These are phyloP conservation scores for Osmerus eperlanus DNA, from an alignment of 2,113 vertebrate genomes.

Conservation along the genomic window DNA sequence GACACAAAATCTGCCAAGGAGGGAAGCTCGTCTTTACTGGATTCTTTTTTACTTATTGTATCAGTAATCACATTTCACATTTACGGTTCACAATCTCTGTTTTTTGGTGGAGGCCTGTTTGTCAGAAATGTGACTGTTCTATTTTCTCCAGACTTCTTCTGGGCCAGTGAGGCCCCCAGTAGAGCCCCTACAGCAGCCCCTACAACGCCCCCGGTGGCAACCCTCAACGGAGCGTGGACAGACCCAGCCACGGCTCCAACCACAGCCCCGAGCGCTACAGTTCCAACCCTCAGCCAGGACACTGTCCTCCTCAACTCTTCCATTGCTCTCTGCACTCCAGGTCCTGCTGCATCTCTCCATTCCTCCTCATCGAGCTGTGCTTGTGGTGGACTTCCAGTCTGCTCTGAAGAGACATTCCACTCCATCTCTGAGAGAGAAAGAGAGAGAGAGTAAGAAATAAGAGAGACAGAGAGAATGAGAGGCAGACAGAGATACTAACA, in stretches of 20 bases:
- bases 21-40: too few relatives aligned
- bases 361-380: slow-evolving; percentile 8
- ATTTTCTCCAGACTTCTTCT: neutral
- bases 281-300: slow-evolving; percentile 23
- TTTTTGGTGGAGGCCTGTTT: too few relatives aligned
- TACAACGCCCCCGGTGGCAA: slow-evolving; percentile 21
- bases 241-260: slow-evolving; percentile 21
- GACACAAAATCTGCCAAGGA: neutral
- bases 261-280: slow-evolving; percentile 28
- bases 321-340: neutral
- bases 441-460: neutral
- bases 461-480: neutral
- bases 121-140: neutral
- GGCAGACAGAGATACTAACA: neutral
- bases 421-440: slow-evolving; percentile 26
- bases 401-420: neutral
- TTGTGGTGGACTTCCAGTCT: neutral
- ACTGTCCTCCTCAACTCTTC: neutral
- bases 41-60: neutral
- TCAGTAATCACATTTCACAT: neutral
- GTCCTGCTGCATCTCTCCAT: neutral
- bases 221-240: slow-evolving; percentile 11
- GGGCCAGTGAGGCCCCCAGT: slow-evolving; percentile 32
- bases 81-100: too few relatives aligned
- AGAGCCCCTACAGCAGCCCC: slow-evolving; percentile 39